phyloP scores from a whole-genome alignment of 2,797 vertebrate species.

The Adrianichthys oophorus region DNA sequence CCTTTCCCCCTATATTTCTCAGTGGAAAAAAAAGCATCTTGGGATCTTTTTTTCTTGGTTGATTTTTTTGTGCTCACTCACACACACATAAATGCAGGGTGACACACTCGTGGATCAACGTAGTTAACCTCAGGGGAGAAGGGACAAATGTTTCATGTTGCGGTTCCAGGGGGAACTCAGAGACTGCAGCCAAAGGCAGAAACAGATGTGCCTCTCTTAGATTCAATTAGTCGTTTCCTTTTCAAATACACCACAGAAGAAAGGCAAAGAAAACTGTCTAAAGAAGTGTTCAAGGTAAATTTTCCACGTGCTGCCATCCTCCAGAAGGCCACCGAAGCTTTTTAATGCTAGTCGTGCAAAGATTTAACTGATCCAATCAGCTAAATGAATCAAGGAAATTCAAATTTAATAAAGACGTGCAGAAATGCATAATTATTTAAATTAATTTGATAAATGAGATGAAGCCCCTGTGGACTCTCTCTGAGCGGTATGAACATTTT shows the following conservation, averaged over 20 bases:
- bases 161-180: slow-evolving; percentile 68
- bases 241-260: slow-evolving; percentile 39
- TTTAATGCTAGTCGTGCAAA: not conserved
- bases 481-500: slow-evolving; percentile 9
- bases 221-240: slow-evolving; percentile 68
- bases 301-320: slow-evolving; percentile 13
- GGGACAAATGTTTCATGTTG: slow-evolving; percentile 73
- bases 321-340: slow-evolving; percentile 8
- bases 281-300: slow-evolving; percentile 21
- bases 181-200: slow-evolving; percentile 69
- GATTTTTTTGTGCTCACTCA: slow-evolving; percentile 26
- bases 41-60: slow-evolving; percentile 38
- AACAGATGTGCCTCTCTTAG: slow-evolving; percentile 69
- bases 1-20: slow-evolving; percentile 22
- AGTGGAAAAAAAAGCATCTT: slow-evolving; percentile 43
- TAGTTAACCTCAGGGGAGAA: slow-evolving; percentile 36
- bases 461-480: slow-evolving; percentile 1
- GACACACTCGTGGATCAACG: slow-evolving; percentile 28
- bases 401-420: not conserved
- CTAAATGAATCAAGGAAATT: not conserved
- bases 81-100: slow-evolving; percentile 14
- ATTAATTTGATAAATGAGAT: slow-evolving; percentile 5
- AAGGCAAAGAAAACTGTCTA: slow-evolving; percentile 41
- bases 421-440: slow-evolving; percentile 1
- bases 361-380: not conserved